Conservation (phyloP, 35 echinoderm and acorn worm genomes). For the Amphiura filiformis region DNA sequence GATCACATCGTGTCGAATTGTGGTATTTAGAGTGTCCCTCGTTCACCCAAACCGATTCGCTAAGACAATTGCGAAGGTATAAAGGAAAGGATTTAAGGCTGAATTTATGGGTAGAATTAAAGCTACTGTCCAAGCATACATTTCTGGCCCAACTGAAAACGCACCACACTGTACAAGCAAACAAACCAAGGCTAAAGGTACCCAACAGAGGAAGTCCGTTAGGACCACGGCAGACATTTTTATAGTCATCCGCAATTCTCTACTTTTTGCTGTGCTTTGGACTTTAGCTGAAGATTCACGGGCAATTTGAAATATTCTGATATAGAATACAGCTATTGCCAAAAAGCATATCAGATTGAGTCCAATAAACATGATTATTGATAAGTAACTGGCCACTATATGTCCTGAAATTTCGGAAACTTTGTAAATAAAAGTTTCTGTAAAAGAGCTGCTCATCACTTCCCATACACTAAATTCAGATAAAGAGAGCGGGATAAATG, state of each 20-base stretch:
- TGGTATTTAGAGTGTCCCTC: no score
- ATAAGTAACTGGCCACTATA: conserved; percentile 13
- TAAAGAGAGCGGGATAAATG: no score
- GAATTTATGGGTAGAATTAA: conserved; percentile 89
- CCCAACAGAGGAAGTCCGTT: conserved; percentile 60
- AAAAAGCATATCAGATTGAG: conserved; percentile 29
- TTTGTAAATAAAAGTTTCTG: conserved; percentile 5
- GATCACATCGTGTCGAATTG: no score
- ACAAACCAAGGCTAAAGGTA: conserved; percentile 52
- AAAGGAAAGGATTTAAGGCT: conserved; percentile 72
- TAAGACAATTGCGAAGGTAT: conserved; percentile 61
- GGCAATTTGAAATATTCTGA: conserved; percentile 23
- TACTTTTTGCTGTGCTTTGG: not conserved
- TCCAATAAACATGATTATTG: conserved; percentile 39
- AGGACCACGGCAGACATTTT: conserved; percentile 43
- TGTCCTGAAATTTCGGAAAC: conserved; percentile 6
- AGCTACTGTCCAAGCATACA: conserved; percentile 82
- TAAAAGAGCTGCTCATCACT: not conserved
- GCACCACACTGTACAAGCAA: conserved; percentile 22
- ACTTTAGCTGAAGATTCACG: not conserved
- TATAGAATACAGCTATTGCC: conserved; percentile 30
- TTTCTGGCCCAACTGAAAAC: not conserved
- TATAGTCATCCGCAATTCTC: conserved; percentile 44
- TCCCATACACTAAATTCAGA: no score
- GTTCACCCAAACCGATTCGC: no score